Base-by-base conservation (phyloP, 2,113 vertebrate genomes). In the Eulemur macaco region DNA sequence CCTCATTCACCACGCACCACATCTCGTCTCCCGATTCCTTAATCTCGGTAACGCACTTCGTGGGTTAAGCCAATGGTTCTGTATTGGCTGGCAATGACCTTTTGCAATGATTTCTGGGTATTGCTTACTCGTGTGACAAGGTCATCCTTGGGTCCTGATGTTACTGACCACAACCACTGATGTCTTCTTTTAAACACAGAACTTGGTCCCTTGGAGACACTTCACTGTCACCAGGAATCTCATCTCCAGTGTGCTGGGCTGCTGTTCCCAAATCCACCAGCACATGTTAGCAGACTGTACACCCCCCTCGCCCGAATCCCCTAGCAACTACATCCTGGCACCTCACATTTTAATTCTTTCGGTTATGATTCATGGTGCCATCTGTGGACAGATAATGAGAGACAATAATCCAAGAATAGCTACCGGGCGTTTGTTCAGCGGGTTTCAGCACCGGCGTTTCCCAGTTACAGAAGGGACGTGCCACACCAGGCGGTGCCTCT, bases 311-410 rank as follows among this genome's bases (percentile, higher is more conserved):
- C 98, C 98, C 95, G 96, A 98, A 95, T 97, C 98, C 98, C 98
- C 97, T 98, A 98, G 98, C 98, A 98, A 98, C 98, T 96, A 95
- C 98, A 94, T 97, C 98, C 98, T 80, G 97, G 98, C 86, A 95
- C 98, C 94, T 97, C 96, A 97, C 98, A 96, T 97, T 98, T 98
- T 58, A 93, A 94, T 98, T 98, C 98, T 96, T 96, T 97, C 76
- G 93, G 95, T 96, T 98, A 96, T 98, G 98, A 98, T 97, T 98
- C 98, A 98, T 13, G 52, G 80, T 96, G 98, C 98, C 96, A 98
- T 98, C 98, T 99, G 98, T 95, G 98, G 98, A 98, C 98, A 96
- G 98, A 98, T 96, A 97, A 96, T 95, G 98, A 98, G 98, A 98
- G 96, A 97, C 98, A 98, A 92, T 42, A 80, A 97, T 97, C 98